A percentile compares a stretch with the other conserved stretches of the same genome.
phyloP scores from a whole-genome alignment of 2,888 invertebrate species.

The Charanyca ferruginea region DNA sequence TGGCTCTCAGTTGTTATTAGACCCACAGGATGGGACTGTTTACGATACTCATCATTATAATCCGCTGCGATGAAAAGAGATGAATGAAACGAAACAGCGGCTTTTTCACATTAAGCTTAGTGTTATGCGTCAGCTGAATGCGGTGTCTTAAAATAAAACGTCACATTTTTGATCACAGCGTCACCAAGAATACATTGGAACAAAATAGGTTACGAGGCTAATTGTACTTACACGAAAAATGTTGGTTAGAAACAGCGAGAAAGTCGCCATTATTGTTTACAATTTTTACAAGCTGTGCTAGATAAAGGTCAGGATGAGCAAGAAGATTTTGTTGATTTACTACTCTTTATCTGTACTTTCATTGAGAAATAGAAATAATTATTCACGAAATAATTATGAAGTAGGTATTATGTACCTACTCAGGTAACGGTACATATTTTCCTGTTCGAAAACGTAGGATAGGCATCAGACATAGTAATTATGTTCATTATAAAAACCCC shows the following conservation, averaged over 20 bases:
- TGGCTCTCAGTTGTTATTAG: not conserved
- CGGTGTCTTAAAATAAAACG: constrained; percentile 33
- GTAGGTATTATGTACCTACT: not conserved
- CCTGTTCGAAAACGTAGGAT: not conserved
- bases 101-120: not conserved
- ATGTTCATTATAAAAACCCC: constrained; percentile 19
- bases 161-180: constrained; percentile 27
- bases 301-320: not conserved
- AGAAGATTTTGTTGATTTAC: not conserved
- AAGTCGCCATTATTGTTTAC: not conserved
- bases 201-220: constrained; percentile 33
- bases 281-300: not conserved
- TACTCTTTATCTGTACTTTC: not conserved
- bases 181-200: constrained; percentile 10
- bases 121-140: constrained; percentile 29
- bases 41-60: constrained; percentile 11
- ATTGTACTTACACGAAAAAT: not conserved
- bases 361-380: not conserved
- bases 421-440: not conserved
- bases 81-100: constrained; percentile 25
- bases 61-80: constrained; percentile 8
- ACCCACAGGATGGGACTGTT: not conserved
- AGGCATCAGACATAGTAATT: constrained; percentile 2
- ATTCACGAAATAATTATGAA: not conserved
- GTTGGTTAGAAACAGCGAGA: not conserved